Evolutionary conservation across 2,113 vertebrate species (phyloP), one percentile per base, ranked within the genome.

Genomic region (Atrichornis clamosus): DNA sequence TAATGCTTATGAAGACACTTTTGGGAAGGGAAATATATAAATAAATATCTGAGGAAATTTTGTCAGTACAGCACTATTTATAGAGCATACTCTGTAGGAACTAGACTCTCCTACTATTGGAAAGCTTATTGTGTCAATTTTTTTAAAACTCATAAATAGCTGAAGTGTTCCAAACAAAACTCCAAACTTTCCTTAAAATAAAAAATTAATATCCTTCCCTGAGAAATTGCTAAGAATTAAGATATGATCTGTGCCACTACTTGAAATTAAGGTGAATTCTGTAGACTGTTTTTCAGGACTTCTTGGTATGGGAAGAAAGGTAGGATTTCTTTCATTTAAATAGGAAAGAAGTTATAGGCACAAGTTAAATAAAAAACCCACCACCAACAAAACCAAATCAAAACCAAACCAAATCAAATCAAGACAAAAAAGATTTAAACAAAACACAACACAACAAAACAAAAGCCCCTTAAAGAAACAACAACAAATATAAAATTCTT

Each of bases 1-100:
- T 67, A 83, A 92, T 86, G 96, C 94, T 96, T 95, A 88, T 93
- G 88, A 83, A 80, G 63, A 92, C 79, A 82, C 18, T 90, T 96
- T 91, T 83, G 32, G 49, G 27, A 93, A 68, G 28, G 14, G 4
- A 73, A 90, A 88, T 80, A 8, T 56, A 44, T 64, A 82, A 90
- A 86, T 70, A 84, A 90, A 17, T 32, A 79, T 65, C 20, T 60
- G 88, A 88, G 15, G 46, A 83, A 63, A 83, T 86, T 82, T 90
- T 93, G 67, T 75, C 53, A n/a, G 15, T 41, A 68, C 30, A 94
- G 41, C 47, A 62, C 7, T 73, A 73, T 85, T 60, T 87, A 18
- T 21, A 76, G 41, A 49, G 13, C 7, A 76, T 83, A 73, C 12
- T 69, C 23, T 33, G 9, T 19, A 69, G 39, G 39, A 90, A 26